Evolutionary conservation across 2,888 invertebrate genomes (phyloP).

Genomic region (Acanthosepion esculentum): DNA sequence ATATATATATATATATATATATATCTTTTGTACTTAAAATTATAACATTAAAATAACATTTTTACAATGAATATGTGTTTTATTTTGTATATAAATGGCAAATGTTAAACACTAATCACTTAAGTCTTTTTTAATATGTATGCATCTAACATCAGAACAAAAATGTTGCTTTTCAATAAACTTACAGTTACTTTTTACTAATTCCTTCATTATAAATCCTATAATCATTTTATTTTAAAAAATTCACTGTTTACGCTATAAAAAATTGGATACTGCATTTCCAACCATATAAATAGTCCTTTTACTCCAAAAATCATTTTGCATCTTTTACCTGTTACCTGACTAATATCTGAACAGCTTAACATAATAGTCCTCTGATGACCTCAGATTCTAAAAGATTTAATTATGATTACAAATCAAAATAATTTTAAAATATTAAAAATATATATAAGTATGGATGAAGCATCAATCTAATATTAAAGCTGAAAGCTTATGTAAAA

Average conservation of each 20-base stretch:
- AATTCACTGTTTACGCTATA: neutral
- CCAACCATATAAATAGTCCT: no score
- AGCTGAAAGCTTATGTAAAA: no score
- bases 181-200: neutral
- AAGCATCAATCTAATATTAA: no score
- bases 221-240: neutral
- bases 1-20: no score
- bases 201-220: neutral
- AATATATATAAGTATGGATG: no score
- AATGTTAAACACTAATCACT: neutral
- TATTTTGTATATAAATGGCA: neutral
- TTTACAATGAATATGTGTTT: neutral
- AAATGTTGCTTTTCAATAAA: neutral
- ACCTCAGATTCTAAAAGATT: no score
- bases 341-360: no score
- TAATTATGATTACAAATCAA: no score
- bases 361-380: no score
- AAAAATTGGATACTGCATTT: neutral
- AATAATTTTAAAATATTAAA: no score
- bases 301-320: no score
- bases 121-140: neutral
- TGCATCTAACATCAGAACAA: neutral
- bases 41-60: conserved; percentile 22
- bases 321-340: no score
- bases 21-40: neutral